A percentile compares a stretch with the other conserved stretches of the same genome.
These are phyloP conservation scores for Probosciger aterrimus DNA, from an alignment of 2,113 vertebrate species.

Conservation along the genomic window DNA sequence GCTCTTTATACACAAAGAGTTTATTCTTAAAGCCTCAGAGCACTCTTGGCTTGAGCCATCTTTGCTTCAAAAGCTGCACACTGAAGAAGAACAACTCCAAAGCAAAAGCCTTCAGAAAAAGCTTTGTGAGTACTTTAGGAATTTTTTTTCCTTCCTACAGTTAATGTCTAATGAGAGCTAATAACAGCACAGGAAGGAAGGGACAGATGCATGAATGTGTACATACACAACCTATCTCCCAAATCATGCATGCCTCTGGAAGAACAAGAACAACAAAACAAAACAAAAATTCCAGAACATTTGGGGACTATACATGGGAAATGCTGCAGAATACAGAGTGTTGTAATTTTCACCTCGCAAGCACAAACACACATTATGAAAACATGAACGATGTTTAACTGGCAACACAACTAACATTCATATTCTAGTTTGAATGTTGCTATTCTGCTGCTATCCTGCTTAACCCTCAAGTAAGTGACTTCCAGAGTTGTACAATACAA, in stretches of 20 bases:
- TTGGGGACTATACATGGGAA: background rate
- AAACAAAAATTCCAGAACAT: background rate
- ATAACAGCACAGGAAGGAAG: constrained; percentile 42
- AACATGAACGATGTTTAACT: background rate
- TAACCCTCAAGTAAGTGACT: background rate
- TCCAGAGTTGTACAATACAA: background rate
- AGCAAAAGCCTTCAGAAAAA: constrained; percentile 41
- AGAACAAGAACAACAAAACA: background rate
- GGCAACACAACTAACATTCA: background rate
- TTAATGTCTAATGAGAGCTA: background rate
- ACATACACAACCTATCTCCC: background rate
- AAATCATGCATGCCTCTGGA: background rate
- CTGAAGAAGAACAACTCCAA: constrained; percentile 34
- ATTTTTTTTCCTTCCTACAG: background rate
- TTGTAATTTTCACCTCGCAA: background rate
- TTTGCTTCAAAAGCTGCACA: constrained; percentile 53
- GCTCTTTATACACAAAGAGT: constrained; percentile 51
- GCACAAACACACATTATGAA: background rate
- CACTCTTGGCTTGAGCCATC: constrained; percentile 42
- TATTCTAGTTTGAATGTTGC: background rate
- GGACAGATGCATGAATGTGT: background rate
- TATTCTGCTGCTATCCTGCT: background rate
- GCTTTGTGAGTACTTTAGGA: constrained; percentile 30
- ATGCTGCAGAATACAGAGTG: background rate
- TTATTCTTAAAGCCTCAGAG: constrained; percentile 58